phyloP scores from a whole-genome alignment of 1,140 invertebrate genomes.

The Bombus confusus region DNA sequence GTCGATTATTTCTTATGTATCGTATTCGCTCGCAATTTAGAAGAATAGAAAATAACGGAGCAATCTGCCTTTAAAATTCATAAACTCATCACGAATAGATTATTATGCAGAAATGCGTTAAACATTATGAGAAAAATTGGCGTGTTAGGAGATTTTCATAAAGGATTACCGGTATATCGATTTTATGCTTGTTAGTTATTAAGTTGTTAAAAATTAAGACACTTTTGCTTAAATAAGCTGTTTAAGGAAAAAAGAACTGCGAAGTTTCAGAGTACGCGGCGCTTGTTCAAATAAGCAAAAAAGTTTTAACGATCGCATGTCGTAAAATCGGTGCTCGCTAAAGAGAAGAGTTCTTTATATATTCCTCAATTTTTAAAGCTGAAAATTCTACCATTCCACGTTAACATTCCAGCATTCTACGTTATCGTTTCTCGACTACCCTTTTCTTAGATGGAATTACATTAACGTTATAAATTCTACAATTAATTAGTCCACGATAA shows the following conservation, averaged over 20 bases:
- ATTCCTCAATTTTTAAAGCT: not conserved
- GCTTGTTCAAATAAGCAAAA: not conserved
- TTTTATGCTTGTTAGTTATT: not conserved
- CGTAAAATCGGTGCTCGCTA: not conserved
- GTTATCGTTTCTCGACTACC: not conserved
- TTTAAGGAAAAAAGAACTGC: not conserved
- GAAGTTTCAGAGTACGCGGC: not conserved
- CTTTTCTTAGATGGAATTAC: not conserved
- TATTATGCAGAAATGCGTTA: not conserved
- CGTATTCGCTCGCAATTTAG: too few species aligned
- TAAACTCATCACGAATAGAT: not conserved
- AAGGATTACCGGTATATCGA: not conserved
- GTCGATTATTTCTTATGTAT: too few species aligned
- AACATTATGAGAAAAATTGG: not conserved
- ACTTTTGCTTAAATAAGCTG: not conserved
- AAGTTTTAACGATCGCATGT: slow-evolving; percentile 19
- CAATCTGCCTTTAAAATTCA: not conserved
- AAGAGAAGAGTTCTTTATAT: not conserved
- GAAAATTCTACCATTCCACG: not conserved
- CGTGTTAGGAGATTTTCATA: not conserved
- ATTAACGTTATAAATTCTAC: not conserved
- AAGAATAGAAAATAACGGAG: not conserved
- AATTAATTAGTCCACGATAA: not conserved
- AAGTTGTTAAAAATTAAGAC: not conserved
- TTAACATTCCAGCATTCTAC: not conserved